These are phyloP conservation scores for Eilema griseolum DNA, from an alignment of 2,888 invertebrate genomes.

Conservation along the genomic window DNA sequence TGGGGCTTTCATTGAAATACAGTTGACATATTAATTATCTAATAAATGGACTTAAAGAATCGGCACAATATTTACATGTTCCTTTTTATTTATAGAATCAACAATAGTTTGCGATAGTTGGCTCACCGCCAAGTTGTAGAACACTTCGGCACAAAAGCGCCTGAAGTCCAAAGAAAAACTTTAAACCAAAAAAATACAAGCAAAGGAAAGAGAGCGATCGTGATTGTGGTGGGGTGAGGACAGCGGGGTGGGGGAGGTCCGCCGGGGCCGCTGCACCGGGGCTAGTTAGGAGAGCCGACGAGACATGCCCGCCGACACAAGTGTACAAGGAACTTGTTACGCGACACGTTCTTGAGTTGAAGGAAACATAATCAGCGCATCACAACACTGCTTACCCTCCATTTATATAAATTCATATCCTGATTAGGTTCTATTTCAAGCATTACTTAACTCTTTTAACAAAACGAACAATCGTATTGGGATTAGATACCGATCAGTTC, in stretches of 20 bases:
- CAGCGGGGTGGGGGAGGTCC: background rate
- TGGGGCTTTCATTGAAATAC: background rate
- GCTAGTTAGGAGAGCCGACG: conserved; percentile 6
- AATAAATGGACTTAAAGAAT: background rate
- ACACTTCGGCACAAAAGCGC: conserved; percentile 22
- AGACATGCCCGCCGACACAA: conserved; percentile 20
- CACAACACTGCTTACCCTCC: background rate
- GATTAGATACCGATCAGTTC: too few relatives aligned
- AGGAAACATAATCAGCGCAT: background rate
- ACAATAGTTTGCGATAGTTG: conserved; percentile 28
- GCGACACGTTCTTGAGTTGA: conserved; percentile 1
- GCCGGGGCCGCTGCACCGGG: too few relatives aligned
- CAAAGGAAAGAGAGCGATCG: conserved; percentile 31
- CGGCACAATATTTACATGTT: conserved; percentile 22
- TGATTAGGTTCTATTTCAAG: too few relatives aligned
- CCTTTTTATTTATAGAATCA: conserved; percentile 28
- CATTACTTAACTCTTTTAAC: too few relatives aligned
- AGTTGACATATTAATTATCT: background rate
- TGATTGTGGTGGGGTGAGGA: conserved; percentile 26
- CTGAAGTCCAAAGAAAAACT: conserved; percentile 22
- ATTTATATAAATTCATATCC: too few relatives aligned
- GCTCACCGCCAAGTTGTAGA: conserved; percentile 32
- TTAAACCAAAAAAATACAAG: conserved; percentile 33
- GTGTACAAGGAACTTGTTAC: conserved; percentile 16
- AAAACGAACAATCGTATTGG: too few relatives aligned